Conservation (phyloP, 2,797 vertebrate species). For the Cuniculus paca region DNA sequence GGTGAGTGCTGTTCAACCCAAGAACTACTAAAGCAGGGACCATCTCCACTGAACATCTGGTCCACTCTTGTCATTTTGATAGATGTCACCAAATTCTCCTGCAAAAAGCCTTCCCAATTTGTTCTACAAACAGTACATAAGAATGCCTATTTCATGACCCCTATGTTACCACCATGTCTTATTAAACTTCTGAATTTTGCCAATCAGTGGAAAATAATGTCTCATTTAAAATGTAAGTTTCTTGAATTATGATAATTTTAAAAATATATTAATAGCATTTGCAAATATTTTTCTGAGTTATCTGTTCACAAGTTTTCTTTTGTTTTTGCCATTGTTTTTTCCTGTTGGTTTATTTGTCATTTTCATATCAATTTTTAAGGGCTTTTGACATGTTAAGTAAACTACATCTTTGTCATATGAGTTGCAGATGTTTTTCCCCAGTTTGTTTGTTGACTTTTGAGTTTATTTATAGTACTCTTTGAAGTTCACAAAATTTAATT, state of each 20-base stretch:
- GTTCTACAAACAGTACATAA: background rate
- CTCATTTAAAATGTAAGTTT: background rate
- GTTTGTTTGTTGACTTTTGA: slow-evolving; percentile 53
- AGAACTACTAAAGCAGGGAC: background rate
- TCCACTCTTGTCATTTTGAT: background rate
- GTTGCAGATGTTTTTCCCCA: background rate
- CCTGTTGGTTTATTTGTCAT: background rate
- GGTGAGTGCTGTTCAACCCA: background rate
- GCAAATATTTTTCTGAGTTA: background rate
- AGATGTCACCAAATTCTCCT: background rate
- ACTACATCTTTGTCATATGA: background rate
- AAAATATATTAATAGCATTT: background rate
- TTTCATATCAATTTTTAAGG: slow-evolving; percentile 34
- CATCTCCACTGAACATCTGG: background rate
- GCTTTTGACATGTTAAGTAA: slow-evolving; percentile 46
- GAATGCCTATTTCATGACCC: background rate
- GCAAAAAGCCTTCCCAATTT: background rate
- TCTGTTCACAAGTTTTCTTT: background rate
- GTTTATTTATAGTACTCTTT: slow-evolving; percentile 40
- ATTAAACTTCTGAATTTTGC: slow-evolving; percentile 23
- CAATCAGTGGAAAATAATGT: background rate
- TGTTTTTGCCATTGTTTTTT: background rate
- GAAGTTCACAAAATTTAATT: slow-evolving; percentile 61
- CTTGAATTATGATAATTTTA: background rate
- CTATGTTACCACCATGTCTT: rapidly evolving